Evolutionary conservation across 2,797 vertebrate species (phyloP).

Genomic region (Girardinus metallicus): DNA sequence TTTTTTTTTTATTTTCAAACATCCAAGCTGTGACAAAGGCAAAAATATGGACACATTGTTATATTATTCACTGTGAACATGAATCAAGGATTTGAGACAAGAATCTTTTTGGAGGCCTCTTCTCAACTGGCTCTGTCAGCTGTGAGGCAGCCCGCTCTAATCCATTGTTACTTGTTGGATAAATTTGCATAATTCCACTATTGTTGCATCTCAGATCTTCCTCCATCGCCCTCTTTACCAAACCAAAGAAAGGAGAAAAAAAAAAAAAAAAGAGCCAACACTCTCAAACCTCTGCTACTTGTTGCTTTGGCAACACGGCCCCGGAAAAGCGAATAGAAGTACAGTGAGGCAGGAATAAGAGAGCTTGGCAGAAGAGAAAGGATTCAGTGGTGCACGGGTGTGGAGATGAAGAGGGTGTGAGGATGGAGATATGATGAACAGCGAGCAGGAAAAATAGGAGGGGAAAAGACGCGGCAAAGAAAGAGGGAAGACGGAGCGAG

Average conservation of each 20-base stretch:
- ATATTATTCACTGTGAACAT: constrained; percentile 39
- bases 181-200: constrained; percentile 81
- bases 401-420: constrained; percentile 42
- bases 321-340: constrained; percentile 35
- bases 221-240: constrained; percentile 57
- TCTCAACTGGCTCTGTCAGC: constrained; percentile 70
- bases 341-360: constrained; percentile 33
- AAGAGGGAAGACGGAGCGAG: constrained; percentile 47
- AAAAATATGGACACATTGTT: constrained; percentile 55
- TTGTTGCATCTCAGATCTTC: constrained; percentile 70
- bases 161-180: constrained; percentile 77
- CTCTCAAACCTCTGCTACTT: constrained; percentile 60
- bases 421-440: constrained; percentile 50
- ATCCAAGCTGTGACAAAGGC: constrained; percentile 34
- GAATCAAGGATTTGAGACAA: constrained; percentile 69
- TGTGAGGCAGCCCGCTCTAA: constrained; percentile 69
- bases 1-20: constrained; percentile 34
- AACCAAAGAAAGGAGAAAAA: constrained; percentile 13
- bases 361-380: constrained; percentile 33
- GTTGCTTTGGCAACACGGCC: constrained; percentile 71
- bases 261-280: not conserved
- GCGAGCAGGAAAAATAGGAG: constrained; percentile 33
- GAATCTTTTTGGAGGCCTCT: constrained; percentile 71
- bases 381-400: constrained; percentile 38
- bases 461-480: constrained; percentile 35